These are phyloP conservation scores for Nibea albiflora DNA, from an alignment of 2,113 vertebrate species.

Conservation along the genomic window DNA sequence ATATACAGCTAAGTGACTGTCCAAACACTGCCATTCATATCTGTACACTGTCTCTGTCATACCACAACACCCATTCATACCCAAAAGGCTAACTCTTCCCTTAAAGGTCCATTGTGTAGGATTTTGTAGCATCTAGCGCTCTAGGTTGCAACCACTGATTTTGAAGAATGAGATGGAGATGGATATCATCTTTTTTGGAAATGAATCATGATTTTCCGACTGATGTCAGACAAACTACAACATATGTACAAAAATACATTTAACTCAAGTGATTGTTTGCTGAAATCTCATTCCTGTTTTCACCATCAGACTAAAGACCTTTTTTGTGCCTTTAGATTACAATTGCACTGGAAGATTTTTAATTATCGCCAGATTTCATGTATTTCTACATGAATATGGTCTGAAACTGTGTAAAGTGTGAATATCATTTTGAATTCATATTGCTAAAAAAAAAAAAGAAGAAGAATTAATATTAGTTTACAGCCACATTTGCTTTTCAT, in stretches of 20 bases:
- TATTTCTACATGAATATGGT: background rate
- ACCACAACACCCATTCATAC: background rate
- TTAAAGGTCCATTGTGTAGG: background rate
- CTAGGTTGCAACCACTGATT: background rate
- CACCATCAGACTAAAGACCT: too few relatives aligned
- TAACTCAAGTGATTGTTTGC: too few relatives aligned
- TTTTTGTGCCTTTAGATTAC: too few relatives aligned
- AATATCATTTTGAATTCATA: background rate
- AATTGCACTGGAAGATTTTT: too few relatives aligned
- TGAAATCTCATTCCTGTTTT: too few relatives aligned
- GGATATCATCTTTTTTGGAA: too few relatives aligned
- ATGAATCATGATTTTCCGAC: background rate
- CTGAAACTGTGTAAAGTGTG: background rate
- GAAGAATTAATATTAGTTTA: background rate
- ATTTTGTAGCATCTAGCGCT: too few relatives aligned
- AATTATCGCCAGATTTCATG: background rate
- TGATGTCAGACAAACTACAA: too few relatives aligned
- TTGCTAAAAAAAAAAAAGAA: background rate
- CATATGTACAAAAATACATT: too few relatives aligned
- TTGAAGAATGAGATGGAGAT: too few relatives aligned
- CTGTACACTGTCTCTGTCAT: background rate
- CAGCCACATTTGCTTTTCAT: background rate
- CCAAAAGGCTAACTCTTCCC: background rate
- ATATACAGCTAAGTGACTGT: conserved; percentile 41
- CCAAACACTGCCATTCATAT: conserved; percentile 37